Conservation (phyloP, 2,888 invertebrate species). For the Drepana falcataria region DNA sequence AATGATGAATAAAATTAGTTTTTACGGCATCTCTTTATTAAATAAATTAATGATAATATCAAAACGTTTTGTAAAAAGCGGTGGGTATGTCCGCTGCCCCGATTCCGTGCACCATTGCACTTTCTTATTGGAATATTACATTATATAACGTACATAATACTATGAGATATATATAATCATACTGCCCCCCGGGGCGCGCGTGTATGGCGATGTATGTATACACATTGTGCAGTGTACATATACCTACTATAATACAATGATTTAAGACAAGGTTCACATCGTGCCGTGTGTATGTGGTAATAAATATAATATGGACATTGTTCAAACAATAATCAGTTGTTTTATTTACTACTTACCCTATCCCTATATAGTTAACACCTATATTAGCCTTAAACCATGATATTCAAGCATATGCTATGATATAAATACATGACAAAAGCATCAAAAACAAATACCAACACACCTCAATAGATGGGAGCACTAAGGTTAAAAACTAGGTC, state of each 20-base stretch:
- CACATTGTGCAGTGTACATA: constrained; percentile 86
- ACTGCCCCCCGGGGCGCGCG: constrained; percentile 81
- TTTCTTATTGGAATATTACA: constrained; percentile 80
- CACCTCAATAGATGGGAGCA: too few species aligned
- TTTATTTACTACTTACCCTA: constrained; percentile 40
- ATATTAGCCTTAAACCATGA: constrained; percentile 3
- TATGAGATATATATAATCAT: constrained; percentile 77
- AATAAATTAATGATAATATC: constrained; percentile 78
- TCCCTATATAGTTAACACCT: constrained; percentile 14
- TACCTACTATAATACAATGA: constrained; percentile 85
- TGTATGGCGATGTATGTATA: constrained; percentile 84
- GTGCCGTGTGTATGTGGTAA: constrained; percentile 94
- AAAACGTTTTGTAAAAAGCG: constrained; percentile 77
- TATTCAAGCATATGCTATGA: neutral
- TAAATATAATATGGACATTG: constrained; percentile 93
- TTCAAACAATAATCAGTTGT: constrained; percentile 84
- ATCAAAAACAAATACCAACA: too few species aligned
- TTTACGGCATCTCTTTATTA: constrained; percentile 79
- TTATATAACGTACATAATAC: constrained; percentile 79
- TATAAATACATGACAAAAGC: too few species aligned
- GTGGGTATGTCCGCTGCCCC: constrained; percentile 73
- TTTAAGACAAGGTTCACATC: constrained; percentile 93
- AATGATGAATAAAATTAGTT: constrained; percentile 77
- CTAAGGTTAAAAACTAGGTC: too few species aligned
- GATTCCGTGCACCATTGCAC: constrained; percentile 79